Conservation (phyloP, 2,888 invertebrate genomes). For the Drosophila subsilvestris region DNA sequence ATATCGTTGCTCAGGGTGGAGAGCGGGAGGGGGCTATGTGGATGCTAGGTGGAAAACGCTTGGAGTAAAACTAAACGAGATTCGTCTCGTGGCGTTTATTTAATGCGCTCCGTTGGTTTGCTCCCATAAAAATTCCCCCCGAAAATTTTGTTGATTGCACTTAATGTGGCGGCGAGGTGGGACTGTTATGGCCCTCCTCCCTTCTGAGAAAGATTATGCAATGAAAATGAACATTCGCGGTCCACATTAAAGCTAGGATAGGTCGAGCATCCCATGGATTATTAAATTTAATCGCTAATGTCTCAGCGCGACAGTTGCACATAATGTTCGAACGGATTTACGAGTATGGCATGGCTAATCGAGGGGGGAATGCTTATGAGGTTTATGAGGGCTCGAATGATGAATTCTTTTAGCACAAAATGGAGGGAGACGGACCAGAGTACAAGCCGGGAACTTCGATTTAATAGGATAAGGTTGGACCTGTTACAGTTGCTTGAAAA, state of each 20-base stretch:
- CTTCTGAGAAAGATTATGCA: constrained; percentile 15
- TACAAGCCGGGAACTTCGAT: background rate
- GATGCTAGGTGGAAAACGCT: constrained; percentile 47
- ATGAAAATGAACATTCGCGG: constrained; percentile 56
- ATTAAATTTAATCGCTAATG: constrained; percentile 62
- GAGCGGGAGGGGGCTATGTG: background rate
- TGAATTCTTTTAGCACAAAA: background rate
- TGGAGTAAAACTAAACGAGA: constrained; percentile 75
- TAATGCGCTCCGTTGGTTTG: constrained; percentile 69
- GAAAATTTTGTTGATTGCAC: constrained; percentile 44
- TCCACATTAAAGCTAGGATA: constrained; percentile 54
- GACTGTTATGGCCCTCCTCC: constrained; percentile 57
- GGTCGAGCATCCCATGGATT: constrained; percentile 59
- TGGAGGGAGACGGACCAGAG: background rate
- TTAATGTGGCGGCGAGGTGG: constrained; percentile 54
- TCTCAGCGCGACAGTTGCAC: constrained; percentile 24
- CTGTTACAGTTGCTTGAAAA: too few relatives aligned
- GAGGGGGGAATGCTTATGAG: constrained; percentile 1
- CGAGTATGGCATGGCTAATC: constrained; percentile 3
- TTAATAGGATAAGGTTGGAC: background rate
- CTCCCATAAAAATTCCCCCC: constrained; percentile 40
- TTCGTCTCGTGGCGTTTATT: constrained; percentile 71
- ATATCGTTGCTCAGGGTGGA: constrained; percentile 2
- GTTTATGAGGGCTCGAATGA: background rate
- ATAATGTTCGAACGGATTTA: constrained; percentile 22